phyloP scores from a whole-genome alignment of 2,113 vertebrate genomes.

The Sterna hirundo region DNA sequence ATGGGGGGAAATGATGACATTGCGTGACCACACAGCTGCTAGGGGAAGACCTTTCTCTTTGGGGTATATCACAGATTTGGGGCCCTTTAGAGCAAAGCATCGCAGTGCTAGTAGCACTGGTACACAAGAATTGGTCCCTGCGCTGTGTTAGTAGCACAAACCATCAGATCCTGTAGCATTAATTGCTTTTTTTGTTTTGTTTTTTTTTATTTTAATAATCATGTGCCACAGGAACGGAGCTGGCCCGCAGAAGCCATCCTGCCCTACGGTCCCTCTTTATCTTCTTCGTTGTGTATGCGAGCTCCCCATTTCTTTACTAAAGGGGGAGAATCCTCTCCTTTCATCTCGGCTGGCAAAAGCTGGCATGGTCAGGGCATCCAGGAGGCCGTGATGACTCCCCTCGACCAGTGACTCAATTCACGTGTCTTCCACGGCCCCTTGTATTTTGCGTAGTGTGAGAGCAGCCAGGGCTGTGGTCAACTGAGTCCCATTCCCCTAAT shows the following conservation, averaged over 20 bases:
- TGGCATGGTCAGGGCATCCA: not conserved
- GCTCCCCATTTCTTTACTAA: not conserved
- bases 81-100: not conserved
- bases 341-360: not conserved
- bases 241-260: not conserved
- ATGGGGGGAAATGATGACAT: not conserved
- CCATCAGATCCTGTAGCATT: not conserved
- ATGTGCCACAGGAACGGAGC: not conserved
- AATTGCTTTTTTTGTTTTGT: too few relatives aligned
- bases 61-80: not conserved
- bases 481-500: not conserved
- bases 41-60: not conserved
- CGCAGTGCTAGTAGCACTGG: not conserved
- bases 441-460: not conserved
- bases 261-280: not conserved
- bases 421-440: accelerated
- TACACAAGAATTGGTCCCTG: not conserved
- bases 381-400: not conserved
- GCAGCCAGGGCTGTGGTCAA: not conserved
- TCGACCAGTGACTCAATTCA: not conserved
- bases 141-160: not conserved
- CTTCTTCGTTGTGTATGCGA: not conserved
- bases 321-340: not conserved
- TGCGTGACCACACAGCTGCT: not conserved
- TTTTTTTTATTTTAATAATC: not conserved